Conservation (phyloP, 2,888 invertebrate genomes). For the Trichogramma dendrolimi region DNA sequence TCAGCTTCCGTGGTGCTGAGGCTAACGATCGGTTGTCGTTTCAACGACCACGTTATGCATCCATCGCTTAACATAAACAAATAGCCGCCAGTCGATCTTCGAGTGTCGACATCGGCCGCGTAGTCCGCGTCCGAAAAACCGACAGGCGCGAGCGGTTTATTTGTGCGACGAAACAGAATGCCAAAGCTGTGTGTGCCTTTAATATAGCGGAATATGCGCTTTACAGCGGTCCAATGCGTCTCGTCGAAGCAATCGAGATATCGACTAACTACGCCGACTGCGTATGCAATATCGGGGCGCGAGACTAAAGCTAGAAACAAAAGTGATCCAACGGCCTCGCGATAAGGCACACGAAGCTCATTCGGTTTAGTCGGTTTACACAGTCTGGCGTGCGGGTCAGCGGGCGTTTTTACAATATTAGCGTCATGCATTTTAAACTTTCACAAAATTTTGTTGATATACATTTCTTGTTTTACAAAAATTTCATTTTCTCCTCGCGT, state of each 20-base stretch:
- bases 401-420: background rate
- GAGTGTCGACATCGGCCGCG: slow-evolving; percentile 27
- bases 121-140: slow-evolving; percentile 32
- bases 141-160: no score
- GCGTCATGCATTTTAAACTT: background rate
- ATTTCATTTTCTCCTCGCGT: background rate
- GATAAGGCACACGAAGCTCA: slow-evolving; percentile 22
- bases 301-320: slow-evolving; percentile 5
- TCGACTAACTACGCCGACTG: slow-evolving; percentile 8
- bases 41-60: no score
- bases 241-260: background rate
- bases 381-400: background rate
- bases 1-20: slow-evolving; percentile 37
- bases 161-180: no score
- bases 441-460: background rate
- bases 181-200: background rate
- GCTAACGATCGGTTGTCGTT: slow-evolving; percentile 32
- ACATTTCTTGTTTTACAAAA: background rate
- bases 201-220: slow-evolving; percentile 8
- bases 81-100: slow-evolving; percentile 34
- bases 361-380: no score
- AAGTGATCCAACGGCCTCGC: slow-evolving; percentile 6
- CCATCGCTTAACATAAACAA: slow-evolving; percentile 26
- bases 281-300: slow-evolving; percentile 12
- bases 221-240: slow-evolving; percentile 11